A percentile compares a stretch with the other conserved stretches of the same genome.
Conservation (phyloP, 2,888 invertebrate genomes). For the Zhuqinia jingwanae region DNA sequence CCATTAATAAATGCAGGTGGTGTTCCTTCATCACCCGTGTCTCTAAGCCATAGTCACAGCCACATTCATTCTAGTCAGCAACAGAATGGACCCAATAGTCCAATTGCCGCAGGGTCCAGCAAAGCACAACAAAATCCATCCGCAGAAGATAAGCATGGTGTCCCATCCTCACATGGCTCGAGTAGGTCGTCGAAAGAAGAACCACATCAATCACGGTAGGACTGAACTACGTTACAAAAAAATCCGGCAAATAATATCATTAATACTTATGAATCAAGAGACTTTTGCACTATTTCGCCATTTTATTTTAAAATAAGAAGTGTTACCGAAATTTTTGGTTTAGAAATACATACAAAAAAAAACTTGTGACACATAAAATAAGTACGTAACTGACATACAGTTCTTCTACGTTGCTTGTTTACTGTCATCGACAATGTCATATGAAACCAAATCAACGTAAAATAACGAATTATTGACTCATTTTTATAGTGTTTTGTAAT, state of each 20-base stretch:
- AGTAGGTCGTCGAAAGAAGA: slow-evolving; percentile 61
- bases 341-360: not conserved
- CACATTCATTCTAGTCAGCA: slow-evolving; percentile 78
- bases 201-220: slow-evolving; percentile 26
- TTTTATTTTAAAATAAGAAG: too few relatives aligned
- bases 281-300: not conserved
- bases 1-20: slow-evolving; percentile 74
- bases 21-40: slow-evolving; percentile 63
- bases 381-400: not conserved
- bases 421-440: not conserved
- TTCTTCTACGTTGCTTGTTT: slow-evolving; percentile 10
- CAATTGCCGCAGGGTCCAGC: slow-evolving; percentile 66
- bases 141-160: slow-evolving; percentile 50
- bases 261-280: not conserved
- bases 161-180: slow-evolving; percentile 56
- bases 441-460: slow-evolving; percentile 69
- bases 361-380: not conserved
- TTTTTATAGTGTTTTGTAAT: slow-evolving; percentile 41
- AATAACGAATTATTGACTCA: slow-evolving; percentile 65
- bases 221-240: not conserved
- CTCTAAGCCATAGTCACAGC: slow-evolving; percentile 73
- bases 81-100: slow-evolving; percentile 77
- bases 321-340: too few relatives aligned
- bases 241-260: not conserved
- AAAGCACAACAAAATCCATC: slow-evolving; percentile 55